Conservation (phyloP, 2,113 vertebrate species). For the Platysternon megacephalum region DNA sequence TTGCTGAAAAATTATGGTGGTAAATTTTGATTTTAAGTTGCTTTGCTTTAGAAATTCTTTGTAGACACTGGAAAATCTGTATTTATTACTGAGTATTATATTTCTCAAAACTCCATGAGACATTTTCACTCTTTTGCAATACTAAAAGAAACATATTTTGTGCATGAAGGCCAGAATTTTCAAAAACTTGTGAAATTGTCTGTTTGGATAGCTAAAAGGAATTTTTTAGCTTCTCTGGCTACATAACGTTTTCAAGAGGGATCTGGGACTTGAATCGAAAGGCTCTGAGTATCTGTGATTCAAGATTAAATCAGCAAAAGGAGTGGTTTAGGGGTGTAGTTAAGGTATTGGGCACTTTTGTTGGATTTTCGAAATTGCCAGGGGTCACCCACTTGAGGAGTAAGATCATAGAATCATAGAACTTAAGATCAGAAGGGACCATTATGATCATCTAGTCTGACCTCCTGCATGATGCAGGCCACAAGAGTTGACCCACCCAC, state of each 20-base stretch:
- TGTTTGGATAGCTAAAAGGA: background rate
- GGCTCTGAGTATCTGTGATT: background rate
- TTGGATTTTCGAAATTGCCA: background rate
- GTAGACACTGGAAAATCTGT: background rate
- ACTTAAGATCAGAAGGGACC: too few relatives aligned
- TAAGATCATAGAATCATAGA: too few relatives aligned
- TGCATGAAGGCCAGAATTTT: background rate
- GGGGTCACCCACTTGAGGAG: background rate
- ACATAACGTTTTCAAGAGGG: background rate
- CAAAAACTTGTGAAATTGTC: background rate
- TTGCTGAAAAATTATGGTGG: conserved; percentile 8
- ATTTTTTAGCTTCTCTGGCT: background rate
- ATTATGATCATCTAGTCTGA: too few relatives aligned
- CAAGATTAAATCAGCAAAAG: background rate
- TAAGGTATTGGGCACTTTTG: background rate
- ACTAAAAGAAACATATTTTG: background rate
- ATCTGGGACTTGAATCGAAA: background rate
- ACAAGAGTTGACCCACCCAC: too few relatives aligned
- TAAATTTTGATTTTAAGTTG: conserved; percentile 26
- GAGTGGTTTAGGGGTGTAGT: background rate
- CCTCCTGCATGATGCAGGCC: too few relatives aligned
- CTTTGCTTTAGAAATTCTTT: conserved; percentile 18
- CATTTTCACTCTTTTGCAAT: background rate
- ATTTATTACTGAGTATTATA: fast-evolving
- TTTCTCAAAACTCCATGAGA: background rate